phyloP scores from a whole-genome alignment of 2,113 vertebrate genomes.

The Eurystomus gularis region DNA sequence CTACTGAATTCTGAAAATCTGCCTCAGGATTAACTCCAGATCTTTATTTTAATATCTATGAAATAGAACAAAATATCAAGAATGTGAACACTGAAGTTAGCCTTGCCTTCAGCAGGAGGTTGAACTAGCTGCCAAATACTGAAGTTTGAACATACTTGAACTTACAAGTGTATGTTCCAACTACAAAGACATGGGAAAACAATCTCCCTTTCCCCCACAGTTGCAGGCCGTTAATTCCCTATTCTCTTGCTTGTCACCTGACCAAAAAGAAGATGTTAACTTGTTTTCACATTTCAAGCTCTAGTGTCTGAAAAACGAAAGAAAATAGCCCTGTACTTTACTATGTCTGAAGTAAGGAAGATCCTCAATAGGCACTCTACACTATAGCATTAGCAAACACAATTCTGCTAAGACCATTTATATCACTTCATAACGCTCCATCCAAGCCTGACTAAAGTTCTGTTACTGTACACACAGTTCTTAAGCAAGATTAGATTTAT shows the following conservation, averaged over 20 bases:
- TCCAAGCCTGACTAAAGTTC: neutral
- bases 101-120: neutral
- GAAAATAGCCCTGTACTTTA: neutral
- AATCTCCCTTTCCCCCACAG: neutral
- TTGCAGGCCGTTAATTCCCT: constrained; percentile 40
- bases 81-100: neutral
- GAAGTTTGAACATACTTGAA: neutral
- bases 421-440: neutral
- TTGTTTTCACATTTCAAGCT: neutral
- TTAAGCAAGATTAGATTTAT: neutral
- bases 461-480: neutral
- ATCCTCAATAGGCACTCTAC: neutral
- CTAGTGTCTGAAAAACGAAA: neutral
- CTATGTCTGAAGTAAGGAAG: neutral
- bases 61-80: neutral
- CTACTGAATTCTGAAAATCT: neutral
- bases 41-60: neutral
- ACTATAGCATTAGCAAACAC: neutral
- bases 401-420: neutral
- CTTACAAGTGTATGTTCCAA: neutral
- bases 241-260: constrained; percentile 29
- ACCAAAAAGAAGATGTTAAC: neutral
- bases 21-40: neutral
- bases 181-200: neutral
- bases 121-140: neutral